phyloP scores from a whole-genome alignment of 2,797 vertebrate species.

The Esox lucius region DNA sequence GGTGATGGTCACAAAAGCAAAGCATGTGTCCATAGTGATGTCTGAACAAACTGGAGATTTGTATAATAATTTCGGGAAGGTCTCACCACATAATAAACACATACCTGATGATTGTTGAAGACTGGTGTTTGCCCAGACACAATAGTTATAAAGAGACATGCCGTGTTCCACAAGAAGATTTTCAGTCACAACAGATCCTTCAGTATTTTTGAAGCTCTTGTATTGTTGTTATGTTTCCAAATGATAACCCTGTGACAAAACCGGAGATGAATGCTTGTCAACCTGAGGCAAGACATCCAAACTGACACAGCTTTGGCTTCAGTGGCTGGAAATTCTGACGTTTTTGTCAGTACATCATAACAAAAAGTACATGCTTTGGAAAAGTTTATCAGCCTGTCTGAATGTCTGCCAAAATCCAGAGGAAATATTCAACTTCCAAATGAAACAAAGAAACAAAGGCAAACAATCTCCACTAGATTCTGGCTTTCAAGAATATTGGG shows the following conservation, averaged over 20 bases:
- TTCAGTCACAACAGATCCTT: conserved; percentile 5
- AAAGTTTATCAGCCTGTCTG: conserved; percentile 45
- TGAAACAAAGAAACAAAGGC: conserved; percentile 24
- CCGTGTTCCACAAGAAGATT: conserved; percentile 4
- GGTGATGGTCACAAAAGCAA: conserved; percentile 27
- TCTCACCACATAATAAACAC: background rate
- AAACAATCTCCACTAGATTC: background rate
- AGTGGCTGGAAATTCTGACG: conserved; percentile 45
- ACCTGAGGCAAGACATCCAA: conserved; percentile 50
- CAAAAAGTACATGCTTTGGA: conserved; percentile 49
- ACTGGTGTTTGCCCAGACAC: background rate
- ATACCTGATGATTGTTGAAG: background rate
- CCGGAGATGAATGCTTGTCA: conserved; percentile 51
- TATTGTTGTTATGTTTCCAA: conserved; percentile 22
- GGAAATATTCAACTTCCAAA: conserved; percentile 37
- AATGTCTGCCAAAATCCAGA: conserved; percentile 37
- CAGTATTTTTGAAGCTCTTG: conserved; percentile 14
- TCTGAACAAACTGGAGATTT: background rate
- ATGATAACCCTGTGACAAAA: conserved; percentile 48
- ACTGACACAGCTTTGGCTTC: conserved; percentile 59
- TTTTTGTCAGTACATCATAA: conserved; percentile 54
- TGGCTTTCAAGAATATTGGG: background rate
- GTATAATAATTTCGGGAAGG: background rate
- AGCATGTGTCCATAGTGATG: conserved; percentile 31
- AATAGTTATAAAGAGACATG: conserved; percentile 20